Base-by-base conservation (phyloP, 2,888 invertebrate genomes). In the Idaea dimidiata region DNA sequence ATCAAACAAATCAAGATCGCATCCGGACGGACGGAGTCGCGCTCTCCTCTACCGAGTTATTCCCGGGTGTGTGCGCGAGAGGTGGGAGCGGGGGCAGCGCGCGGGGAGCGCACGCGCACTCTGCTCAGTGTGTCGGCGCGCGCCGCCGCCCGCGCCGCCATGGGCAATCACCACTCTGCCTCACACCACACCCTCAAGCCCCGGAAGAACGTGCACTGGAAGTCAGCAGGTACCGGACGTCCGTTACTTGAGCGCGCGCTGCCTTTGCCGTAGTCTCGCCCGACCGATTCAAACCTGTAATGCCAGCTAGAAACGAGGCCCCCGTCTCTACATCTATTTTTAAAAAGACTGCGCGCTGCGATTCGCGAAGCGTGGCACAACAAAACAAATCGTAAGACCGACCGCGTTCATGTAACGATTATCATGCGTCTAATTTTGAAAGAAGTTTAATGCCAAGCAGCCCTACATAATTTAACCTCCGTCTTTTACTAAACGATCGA, bases 161-260 rank as follows among this genome's bases (percentile, higher is more conserved):
- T 92, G 92, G 93, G 93, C 88, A 92, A 93, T 87, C 89, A 89
- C 66, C 90, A 92, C 76, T 92, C 93, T 76, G 86, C 86, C 84
- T 82, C 91, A 77, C 88, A 89, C 83, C 83, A 87, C 78, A 78
- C 83, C 72, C 81, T 83, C 81, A 92, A 94, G 86, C 94, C 94
- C 82, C 95, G 94, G 82, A 96, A 96, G 91, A 95, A 95, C 93
- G 95, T 96, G 78, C 96, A 96, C 91, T 96, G 96, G 96, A 96
- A 96, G 91, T 95, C 96, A 77, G 96, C 96, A 96, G 97, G 97
- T 96, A 95, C 91, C 71, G 74, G 70, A 70, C 69, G 62, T 69
- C 64, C 33, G 59, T 60, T 70, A 65, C 58, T 65, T 59, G 56
- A 24, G 62, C 65, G 69, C 62, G 67, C 59, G 67, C 65, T 59